Evolutionary conservation across 2,888 invertebrate genomes (phyloP), one percentile per base, ranked within the genome.

Genomic region (Clepsis dumicolana): DNA sequence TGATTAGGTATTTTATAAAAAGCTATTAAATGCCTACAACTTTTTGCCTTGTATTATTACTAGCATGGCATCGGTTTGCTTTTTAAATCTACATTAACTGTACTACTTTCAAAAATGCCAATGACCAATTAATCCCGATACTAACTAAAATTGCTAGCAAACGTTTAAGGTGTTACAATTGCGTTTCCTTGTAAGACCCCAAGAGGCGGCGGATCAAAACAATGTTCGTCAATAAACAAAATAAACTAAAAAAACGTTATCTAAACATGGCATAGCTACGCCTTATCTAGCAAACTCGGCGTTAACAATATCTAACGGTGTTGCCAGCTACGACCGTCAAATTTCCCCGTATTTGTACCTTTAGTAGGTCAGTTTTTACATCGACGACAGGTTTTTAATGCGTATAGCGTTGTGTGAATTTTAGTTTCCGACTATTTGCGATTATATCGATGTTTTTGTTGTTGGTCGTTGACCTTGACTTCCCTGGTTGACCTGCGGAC

Each of bases 341-440:
- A 85, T 85, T 87, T 85, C 87, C 81, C 87, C 83, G 85, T 87
- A 87, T 88, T 89, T 86, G 48, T 48, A 84, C 85, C 83, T 80
- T 80, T 80, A 80, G 90, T 91, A 84, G 92, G 92, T 79, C 90
- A 87, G 72, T 85, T 85, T 84, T 86, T 84, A 80, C 77, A 77
- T 73, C 80, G 74, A 76, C 82, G 84, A 90, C 90, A 88, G 89
- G 90, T 91, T 90, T 86, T 81, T 75, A 78, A 83, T 79, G 76
- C 72, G 70, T 67, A 77, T 75, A 85, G 85, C 84, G 88, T 86
- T 86, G 80, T 79, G 77, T 80, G 82, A 78, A 82, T 84, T 78
- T 81, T 66, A 70, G 71, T 77, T 79, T 75, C 80, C 57, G 41
- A 21, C 79, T 76, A 77, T 84, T 84, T 72, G 81, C 77, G 76